Conservation (phyloP, 1,140 invertebrate genomes). For the Aplysia californica region DNA sequence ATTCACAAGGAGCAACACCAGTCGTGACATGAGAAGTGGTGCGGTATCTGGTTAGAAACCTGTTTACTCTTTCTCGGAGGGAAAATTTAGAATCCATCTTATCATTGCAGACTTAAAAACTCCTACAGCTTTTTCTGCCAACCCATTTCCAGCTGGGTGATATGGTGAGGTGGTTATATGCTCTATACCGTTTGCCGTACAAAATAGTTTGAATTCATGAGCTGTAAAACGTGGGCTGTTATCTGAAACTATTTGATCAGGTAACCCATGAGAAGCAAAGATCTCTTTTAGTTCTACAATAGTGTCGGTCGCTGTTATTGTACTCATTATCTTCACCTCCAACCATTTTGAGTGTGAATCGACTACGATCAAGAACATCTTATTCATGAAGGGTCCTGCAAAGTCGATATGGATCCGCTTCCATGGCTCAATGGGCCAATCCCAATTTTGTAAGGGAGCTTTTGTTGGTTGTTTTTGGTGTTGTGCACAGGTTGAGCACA, state of each 20-base stretch:
- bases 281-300: conserved; percentile 45
- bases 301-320: conserved; percentile 35
- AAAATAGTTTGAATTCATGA: conserved; percentile 60
- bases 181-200: conserved; percentile 60
- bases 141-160: conserved; percentile 52
- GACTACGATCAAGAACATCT: conserved; percentile 66
- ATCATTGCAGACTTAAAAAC: not conserved
- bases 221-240: conserved; percentile 67
- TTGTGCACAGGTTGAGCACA: conserved; percentile 65
- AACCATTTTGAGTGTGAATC: conserved; percentile 69
- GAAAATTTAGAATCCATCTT: not conserved
- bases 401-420: conserved; percentile 64
- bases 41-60: too few species aligned
- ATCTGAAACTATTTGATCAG: conserved; percentile 65
- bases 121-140: conserved; percentile 34
- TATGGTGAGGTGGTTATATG: conserved; percentile 45
- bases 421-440: conserved; percentile 58
- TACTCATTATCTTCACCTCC: conserved; percentile 64
- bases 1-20: too few species aligned
- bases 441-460: conserved; percentile 55
- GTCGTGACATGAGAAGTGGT: too few species aligned
- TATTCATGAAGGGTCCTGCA: conserved; percentile 61
- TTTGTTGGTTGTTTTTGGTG: conserved; percentile 33
- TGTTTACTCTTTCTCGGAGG: not conserved
- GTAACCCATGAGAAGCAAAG: conserved; percentile 65